Evolutionary conservation across 2,888 invertebrate genomes (phyloP), one percentile per base, ranked within the genome.

Genomic region (Scrobipalpa atriplicella): DNA sequence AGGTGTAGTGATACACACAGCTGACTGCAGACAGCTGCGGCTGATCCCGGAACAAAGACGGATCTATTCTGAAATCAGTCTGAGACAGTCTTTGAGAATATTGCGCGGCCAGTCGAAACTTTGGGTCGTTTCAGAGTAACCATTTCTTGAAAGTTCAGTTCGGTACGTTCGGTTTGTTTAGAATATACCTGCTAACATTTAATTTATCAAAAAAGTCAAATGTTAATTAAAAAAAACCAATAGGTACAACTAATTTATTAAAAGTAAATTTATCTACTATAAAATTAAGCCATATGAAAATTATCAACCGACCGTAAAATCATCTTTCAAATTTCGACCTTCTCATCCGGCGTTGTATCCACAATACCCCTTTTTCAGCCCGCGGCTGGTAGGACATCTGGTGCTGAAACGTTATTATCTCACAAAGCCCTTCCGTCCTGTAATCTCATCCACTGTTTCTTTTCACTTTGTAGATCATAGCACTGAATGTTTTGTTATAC

Each of bases 321-420:
- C n/a, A n/a, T n/a, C n/a, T n/a, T n/a, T n/a, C n/a, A n/a, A n/a
- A n/a, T n/a, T n/a, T n/a, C n/a, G n/a, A n/a, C n/a, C n/a, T n/a
- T n/a, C n/a, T n/a, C n/a, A n/a, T n/a, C n/a, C n/a, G n/a, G n/a
- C n/a, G n/a, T n/a, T 18, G 29, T 54, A 19, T 18, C 11, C 18
- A 54, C 6, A 51, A 52, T 18, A 10, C 29, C n/a, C 0, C 29
- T 16, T 9, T 29, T n/a, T 16, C 47, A 6, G 9, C 36, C 58
- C 58, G 38, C 13, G 56, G 29, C 29, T 13, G 3, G 19, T 8
- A 5, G 18, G n/a, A n/a, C 74, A 77, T 80, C 89, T 90, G 90
- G 74, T 76, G 68, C 79, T 90, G 90, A 90, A 90, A 85, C 77
- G 83, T 87, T 90, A 88, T 88, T 89, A 91, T 89, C 89, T 87